phyloP scores from a whole-genome alignment of 2,797 vertebrate genomes.

The Gadopsis marmoratus region DNA sequence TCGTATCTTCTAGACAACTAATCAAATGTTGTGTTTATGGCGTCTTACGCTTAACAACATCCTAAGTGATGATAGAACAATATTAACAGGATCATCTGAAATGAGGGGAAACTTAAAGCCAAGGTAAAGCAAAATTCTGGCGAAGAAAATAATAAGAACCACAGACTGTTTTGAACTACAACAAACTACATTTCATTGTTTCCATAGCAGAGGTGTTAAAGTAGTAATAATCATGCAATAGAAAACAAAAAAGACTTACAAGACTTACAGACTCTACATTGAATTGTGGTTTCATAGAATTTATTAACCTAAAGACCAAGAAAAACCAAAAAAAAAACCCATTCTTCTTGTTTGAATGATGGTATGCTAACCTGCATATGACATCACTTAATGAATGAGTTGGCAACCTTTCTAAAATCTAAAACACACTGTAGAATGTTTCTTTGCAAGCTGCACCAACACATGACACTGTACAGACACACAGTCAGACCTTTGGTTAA shows the following conservation, averaged over 20 bases:
- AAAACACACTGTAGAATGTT: slow-evolving; percentile 1
- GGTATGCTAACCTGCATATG: not conserved
- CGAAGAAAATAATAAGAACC: no score
- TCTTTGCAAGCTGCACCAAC: slow-evolving; percentile 28
- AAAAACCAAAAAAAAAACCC: not conserved
- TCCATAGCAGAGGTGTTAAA: not conserved
- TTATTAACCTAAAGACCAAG: not conserved
- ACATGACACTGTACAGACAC: slow-evolving; percentile 38
- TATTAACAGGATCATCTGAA: no score
- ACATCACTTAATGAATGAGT: not conserved
- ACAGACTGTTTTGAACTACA: not conserved
- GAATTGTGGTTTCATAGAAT: no score
- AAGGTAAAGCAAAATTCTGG: not conserved
- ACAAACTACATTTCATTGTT: not conserved
- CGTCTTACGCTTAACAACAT: not conserved
- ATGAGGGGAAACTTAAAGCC: not conserved
- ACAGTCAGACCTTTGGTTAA: slow-evolving; percentile 48
- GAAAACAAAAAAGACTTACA: no score
- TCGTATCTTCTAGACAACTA: no score
- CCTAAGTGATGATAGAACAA: no score
- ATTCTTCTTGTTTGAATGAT: no score
- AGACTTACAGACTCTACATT: no score
- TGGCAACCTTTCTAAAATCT: not conserved
- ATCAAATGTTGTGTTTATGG: not conserved
- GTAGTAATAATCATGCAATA: not conserved